phyloP scores from a whole-genome alignment of 2,113 vertebrate species.

The Halcyon senegalensis region DNA sequence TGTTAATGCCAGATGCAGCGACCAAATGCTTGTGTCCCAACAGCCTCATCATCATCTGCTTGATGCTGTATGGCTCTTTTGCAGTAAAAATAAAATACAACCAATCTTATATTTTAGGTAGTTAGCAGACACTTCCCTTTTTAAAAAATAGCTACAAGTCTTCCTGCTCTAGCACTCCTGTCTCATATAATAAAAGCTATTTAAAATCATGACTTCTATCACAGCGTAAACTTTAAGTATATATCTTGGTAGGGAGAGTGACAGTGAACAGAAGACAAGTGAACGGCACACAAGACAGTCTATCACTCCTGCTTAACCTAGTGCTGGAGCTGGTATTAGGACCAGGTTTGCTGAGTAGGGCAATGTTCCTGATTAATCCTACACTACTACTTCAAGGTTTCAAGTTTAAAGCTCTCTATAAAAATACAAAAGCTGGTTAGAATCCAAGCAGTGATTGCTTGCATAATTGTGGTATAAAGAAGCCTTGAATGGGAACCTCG shows the following conservation, averaged over 20 bases:
- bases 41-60: constrained; percentile 25
- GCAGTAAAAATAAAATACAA: not conserved
- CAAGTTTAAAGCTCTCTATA: not conserved
- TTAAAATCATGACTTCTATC: not conserved
- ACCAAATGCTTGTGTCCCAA: constrained; percentile 37
- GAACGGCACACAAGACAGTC: no score
- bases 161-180: not conserved
- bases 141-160: not conserved
- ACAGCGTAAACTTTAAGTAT: not conserved
- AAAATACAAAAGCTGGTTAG: not conserved
- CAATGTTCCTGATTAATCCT: not conserved
- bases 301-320: not conserved
- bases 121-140: not conserved
- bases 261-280: not conserved
- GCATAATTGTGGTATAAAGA: not conserved
- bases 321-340: not conserved
- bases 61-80: not conserved
- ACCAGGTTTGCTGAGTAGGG: not conserved
- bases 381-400: not conserved
- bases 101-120: not conserved
- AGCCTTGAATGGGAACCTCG: not conserved
- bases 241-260: not conserved
- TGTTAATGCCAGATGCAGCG: constrained; percentile 33
- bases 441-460: not conserved
- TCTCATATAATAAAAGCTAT: not conserved